Conservation (phyloP, 2,888 invertebrate genomes). For the Sisyra nigra region DNA sequence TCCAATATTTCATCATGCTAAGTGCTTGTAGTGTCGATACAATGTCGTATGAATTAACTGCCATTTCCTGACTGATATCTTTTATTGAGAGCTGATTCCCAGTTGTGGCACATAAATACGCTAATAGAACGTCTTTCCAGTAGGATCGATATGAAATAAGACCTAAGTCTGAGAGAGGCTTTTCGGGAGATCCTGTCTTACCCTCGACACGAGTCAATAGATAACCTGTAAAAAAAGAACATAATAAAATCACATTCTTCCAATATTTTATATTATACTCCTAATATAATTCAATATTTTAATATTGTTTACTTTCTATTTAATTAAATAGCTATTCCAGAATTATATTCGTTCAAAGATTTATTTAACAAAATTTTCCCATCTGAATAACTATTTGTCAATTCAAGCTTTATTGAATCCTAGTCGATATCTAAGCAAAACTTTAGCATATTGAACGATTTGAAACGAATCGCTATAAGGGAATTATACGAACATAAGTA, state of each 20-base stretch:
- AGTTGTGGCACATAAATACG: slow-evolving; percentile 76
- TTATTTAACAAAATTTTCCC: no score
- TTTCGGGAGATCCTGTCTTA: slow-evolving; percentile 98
- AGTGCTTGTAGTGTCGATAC: slow-evolving; percentile 92
- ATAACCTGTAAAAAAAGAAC: slow-evolving; percentile 55
- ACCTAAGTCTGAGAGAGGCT: slow-evolving; percentile 93
- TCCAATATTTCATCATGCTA: slow-evolving; percentile 98
- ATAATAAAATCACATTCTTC: no score
- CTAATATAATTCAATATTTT: no score
- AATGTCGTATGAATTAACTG: slow-evolving; percentile 93
- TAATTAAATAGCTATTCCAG: no score
- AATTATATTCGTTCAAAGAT: no score
- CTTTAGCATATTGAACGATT: no score
- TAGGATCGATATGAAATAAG: slow-evolving; percentile 95
- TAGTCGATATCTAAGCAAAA: no score
- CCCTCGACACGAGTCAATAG: slow-evolving; percentile 87
- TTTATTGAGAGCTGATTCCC: slow-evolving; percentile 84
- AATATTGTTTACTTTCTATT: no score
- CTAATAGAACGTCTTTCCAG: slow-evolving; percentile 93
- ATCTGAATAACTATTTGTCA: no score
- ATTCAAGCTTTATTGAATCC: no score
- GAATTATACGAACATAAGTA: no score
- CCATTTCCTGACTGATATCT: slow-evolving; percentile 81
- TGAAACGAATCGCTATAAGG: no score
- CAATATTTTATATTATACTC: neutral